Evolutionary conservation across 2,888 invertebrate species (phyloP).

Genomic region (Entomobrya proxima): DNA sequence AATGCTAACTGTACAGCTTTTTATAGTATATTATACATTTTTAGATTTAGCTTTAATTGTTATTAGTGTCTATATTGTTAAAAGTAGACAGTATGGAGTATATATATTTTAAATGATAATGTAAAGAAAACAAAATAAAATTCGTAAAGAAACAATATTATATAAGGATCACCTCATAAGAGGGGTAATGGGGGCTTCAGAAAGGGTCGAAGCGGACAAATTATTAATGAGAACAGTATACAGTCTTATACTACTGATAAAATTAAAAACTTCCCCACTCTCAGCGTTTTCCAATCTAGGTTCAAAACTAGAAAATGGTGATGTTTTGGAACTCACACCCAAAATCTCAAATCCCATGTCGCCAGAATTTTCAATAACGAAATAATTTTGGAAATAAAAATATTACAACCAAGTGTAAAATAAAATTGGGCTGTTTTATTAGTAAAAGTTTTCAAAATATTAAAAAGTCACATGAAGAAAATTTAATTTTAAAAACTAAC

Average conservation of each 20-base stretch:
- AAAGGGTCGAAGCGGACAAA: constrained; percentile 36
- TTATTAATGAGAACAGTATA: constrained; percentile 60
- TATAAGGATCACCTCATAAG: constrained; percentile 60
- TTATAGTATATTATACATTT: too few relatives aligned
- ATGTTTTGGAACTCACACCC: not conserved
- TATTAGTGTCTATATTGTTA: too few relatives aligned
- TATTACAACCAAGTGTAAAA: not conserved
- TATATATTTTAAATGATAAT: constrained; percentile 31
- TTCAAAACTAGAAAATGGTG: constrained; percentile 41
- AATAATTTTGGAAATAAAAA: constrained; percentile 33
- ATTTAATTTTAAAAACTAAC: too few relatives aligned
- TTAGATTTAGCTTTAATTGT: too few relatives aligned
- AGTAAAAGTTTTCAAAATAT: not conserved
- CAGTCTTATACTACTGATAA: constrained; percentile 60
- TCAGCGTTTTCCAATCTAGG: constrained; percentile 48
- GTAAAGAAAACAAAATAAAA: constrained; percentile 10
- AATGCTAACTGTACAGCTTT: too few relatives aligned
- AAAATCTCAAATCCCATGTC: constrained; percentile 59
- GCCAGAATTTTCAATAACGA: constrained; percentile 23
- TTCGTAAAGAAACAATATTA: not conserved
- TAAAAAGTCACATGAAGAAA: too few relatives aligned
- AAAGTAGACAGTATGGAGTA: not conserved
- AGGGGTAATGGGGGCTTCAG: constrained; percentile 31
- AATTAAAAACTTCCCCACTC: constrained; percentile 23
- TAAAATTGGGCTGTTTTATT: too few relatives aligned